These are phyloP conservation scores for Danaus melanippus DNA, from an alignment of 1,140 invertebrate species.

Conservation along the genomic window DNA sequence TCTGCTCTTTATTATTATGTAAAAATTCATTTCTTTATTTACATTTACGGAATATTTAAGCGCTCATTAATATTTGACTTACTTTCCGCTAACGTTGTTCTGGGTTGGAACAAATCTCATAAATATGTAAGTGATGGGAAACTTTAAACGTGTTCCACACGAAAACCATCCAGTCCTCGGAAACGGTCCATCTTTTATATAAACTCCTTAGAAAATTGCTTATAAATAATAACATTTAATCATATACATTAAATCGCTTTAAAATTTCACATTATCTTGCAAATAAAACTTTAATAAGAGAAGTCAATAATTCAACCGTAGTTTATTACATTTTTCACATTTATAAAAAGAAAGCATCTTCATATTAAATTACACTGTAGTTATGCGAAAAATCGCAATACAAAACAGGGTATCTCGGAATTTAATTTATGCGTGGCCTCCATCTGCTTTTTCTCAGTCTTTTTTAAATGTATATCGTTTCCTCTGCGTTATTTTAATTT, in stretches of 20 bases:
- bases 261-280: too few species aligned
- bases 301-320: constrained; percentile 4
- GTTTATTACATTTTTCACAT: constrained; percentile 11
- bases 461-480: constrained; percentile 32
- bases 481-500: constrained; percentile 33
- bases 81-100: constrained; percentile 51
- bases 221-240: constrained; percentile 6
- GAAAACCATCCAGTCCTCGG: constrained; percentile 37
- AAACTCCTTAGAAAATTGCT: constrained; percentile 29
- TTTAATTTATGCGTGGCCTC: constrained; percentile 49
- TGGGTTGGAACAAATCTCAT: constrained; percentile 57
- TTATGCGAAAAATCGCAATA: constrained; percentile 29
- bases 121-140: constrained; percentile 61
- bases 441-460: constrained; percentile 27
- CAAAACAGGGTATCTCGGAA: constrained; percentile 36
- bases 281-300: too few species aligned
- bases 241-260: too few species aligned
- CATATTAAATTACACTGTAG: constrained; percentile 30
- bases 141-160: constrained; percentile 47
- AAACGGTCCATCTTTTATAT: constrained; percentile 54
- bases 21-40: constrained; percentile 64
- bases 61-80: constrained; percentile 69
- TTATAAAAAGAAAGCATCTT: constrained; percentile 22
- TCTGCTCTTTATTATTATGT: constrained; percentile 49
- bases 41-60: constrained; percentile 64